A percentile compares a stretch with the other conserved stretches of the same genome.
Conservation (phyloP, 2,797 vertebrate species). For the Luscinia luscinia region DNA sequence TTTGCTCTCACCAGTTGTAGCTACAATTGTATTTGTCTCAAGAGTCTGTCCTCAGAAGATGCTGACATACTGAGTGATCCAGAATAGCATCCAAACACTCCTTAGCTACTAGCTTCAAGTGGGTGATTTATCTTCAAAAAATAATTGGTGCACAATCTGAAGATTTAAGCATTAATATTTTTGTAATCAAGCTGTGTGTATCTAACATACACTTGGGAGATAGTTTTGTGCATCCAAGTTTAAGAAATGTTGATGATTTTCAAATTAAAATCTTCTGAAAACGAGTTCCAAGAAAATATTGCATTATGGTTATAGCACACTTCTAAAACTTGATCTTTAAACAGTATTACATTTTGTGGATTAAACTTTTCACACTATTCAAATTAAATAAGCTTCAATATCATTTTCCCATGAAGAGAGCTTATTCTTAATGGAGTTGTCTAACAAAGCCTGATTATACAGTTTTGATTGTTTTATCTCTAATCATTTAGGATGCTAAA, state of each 20-base stretch:
- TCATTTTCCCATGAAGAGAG: background rate
- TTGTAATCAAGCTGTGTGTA: background rate
- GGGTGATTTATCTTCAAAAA: background rate
- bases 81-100: background rate
- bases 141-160: background rate
- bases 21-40: background rate
- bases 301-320: background rate
- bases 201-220: background rate
- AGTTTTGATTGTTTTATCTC: background rate
- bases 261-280: background rate
- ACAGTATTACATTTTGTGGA: background rate
- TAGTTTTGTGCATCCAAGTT: background rate
- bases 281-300: background rate
- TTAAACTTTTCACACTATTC: background rate
- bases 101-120: background rate
- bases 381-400: background rate
- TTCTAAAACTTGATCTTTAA: constrained; percentile 19
- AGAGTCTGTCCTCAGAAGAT: background rate
- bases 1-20: background rate
- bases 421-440: background rate
- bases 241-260: background rate
- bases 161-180: background rate
- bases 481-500: background rate
- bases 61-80: background rate
- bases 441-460: constrained; percentile 5